Conservation (phyloP, 2,113 vertebrate genomes). For the Onychostoma macrolepis region DNA sequence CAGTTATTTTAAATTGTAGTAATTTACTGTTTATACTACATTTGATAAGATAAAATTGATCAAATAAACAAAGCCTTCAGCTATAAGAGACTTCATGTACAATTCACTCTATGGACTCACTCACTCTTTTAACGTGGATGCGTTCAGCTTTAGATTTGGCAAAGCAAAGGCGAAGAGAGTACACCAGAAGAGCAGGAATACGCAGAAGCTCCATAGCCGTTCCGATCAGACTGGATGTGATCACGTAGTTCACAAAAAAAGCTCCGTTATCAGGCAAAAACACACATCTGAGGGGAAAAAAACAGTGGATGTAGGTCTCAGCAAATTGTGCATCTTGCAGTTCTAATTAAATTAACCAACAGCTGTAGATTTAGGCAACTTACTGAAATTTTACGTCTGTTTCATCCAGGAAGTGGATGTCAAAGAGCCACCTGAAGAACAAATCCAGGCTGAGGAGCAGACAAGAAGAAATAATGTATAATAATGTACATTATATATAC, state of each 20-base stretch:
- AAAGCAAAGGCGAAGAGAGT: conserved; percentile 86
- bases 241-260: conserved; percentile 96
- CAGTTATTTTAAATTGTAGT: background rate
- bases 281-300: conserved; percentile 82
- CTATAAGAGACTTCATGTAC: too few relatives aligned
- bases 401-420: conserved; percentile 86
- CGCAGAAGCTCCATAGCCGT: conserved; percentile 92
- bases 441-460: conserved; percentile 82
- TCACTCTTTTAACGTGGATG: conserved; percentile 89
- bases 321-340: background rate
- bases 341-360: too few relatives aligned
- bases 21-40: background rate
- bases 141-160: conserved; percentile 91
- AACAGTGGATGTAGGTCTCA: background rate
- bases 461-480: background rate
- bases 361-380: conserved; percentile 65
- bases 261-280: conserved; percentile 96
- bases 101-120: conserved; percentile 20
- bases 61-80: background rate
- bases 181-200: conserved; percentile 85
- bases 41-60: background rate
- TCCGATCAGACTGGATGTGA: conserved; percentile 90
- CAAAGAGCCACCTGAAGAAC: conserved; percentile 95
- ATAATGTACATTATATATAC: background rate
- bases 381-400: conserved; percentile 92